phyloP scores from a whole-genome alignment of 2,797 vertebrate genomes.

The Carapus acus region DNA sequence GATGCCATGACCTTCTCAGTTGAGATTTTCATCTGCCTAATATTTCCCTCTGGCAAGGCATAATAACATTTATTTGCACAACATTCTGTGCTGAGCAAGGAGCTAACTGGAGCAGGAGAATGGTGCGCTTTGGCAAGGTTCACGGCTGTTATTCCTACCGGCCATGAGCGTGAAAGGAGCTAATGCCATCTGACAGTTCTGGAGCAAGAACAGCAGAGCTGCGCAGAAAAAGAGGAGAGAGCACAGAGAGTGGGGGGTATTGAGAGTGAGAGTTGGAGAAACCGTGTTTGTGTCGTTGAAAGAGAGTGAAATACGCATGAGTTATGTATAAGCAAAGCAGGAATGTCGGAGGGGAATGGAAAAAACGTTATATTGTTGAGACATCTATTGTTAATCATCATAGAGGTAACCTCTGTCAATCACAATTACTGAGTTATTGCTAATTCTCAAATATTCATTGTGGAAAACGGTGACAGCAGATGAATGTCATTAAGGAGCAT shows the following conservation, averaged over 20 bases:
- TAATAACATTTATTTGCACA: constrained; percentile 75
- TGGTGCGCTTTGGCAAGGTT: constrained; percentile 84
- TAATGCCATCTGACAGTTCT: constrained; percentile 97
- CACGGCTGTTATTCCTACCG: constrained; percentile 92
- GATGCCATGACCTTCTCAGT: constrained; percentile 54
- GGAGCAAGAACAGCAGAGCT: constrained; percentile 86
- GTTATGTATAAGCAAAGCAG: constrained; percentile 67
- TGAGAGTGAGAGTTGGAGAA: constrained; percentile 68
- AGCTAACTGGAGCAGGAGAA: constrained; percentile 97
- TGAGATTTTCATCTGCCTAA: constrained; percentile 46
- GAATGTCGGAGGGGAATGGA: constrained; percentile 56
- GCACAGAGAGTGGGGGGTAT: constrained; percentile 47
- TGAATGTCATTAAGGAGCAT: too few relatives aligned
- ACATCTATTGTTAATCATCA: constrained; percentile 42
- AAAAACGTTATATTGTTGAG: constrained; percentile 47
- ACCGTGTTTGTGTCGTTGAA: constrained; percentile 58
- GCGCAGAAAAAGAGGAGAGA: constrained; percentile 70
- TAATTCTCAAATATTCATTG: too few relatives aligned
- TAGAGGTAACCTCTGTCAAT: constrained; percentile 41
- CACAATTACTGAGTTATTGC: constrained; percentile 1
- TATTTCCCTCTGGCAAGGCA: constrained; percentile 63
- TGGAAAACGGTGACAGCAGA: too few relatives aligned
- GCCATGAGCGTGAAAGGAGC: constrained; percentile 85
- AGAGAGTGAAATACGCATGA: constrained; percentile 68
- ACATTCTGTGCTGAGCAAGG: constrained; percentile 75